Base-by-base conservation (phyloP, 2,797 vertebrate species). In the Peromyscus eremicus region DNA sequence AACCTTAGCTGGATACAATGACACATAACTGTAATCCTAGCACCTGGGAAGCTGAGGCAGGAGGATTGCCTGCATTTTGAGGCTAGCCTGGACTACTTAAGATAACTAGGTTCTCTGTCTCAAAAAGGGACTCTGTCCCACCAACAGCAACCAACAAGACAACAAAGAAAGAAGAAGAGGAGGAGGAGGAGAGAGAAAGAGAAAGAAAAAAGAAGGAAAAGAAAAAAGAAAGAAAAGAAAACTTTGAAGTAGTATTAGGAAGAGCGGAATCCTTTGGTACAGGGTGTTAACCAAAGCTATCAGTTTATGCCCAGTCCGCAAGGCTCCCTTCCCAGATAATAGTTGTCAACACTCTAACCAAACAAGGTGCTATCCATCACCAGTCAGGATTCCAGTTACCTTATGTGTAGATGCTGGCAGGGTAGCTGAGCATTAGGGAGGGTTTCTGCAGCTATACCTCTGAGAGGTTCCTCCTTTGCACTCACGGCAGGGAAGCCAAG, bases 281-380 rank as follows among this genome's bases (percentile, higher is more conserved):
- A 37, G 43, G 82, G n/a, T 57, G 17, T 75, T 52, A 73, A 79
- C 46, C 37, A 17, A 64, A 95, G 21, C 55, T 85, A 2, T 60
- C 80, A 64, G 88, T 92, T 94, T 68, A 37, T 68, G 66, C 71
- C 70, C 57, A 19, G 80, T 86, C 81, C 68, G 55, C 57, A 62
- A 71, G 60, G 3, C 7, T 49, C 21, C 43, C 80, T 1, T 6
- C 37, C 37, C 64, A 52, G 14, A 10, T 32, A 49, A 64, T 6
- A 43, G 34, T 7, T 64, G 17, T 62, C 49, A 40, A 19, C n/a
- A n/a, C 27, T 76, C 37, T 83, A 23, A 49, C 32, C 64, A 68
- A 68, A 66, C n/a, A 19, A 34, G 25, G 32, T 55, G 16, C 43
- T 87, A 32, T 46, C 19, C 46, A 40, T 13, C 17, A 29, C 73